Conservation (phyloP, 1,140 invertebrate species). For the Kradibia gibbosae region DNA sequence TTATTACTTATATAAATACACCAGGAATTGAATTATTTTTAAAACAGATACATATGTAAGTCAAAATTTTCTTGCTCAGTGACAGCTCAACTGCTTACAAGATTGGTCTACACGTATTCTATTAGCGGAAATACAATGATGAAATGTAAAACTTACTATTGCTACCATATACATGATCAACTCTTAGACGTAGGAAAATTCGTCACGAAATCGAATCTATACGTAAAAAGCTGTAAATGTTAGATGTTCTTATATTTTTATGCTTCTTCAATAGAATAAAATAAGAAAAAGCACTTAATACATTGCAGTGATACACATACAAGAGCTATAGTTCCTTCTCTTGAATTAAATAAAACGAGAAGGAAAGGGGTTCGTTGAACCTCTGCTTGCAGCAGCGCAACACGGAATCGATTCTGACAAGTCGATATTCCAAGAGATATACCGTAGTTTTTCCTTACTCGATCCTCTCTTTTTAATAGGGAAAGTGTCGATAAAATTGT, state of each 20-base stretch:
- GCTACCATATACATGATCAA: background rate
- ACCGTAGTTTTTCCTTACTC: background rate
- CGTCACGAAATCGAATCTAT: background rate
- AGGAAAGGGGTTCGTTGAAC: slow-evolving; percentile 51
- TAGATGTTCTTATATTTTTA: slow-evolving; percentile 38
- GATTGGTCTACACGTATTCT: background rate
- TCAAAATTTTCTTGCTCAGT: background rate
- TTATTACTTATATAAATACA: background rate
- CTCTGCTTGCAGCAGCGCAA: background rate
- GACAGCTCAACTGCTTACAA: background rate
- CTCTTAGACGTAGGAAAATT: background rate
- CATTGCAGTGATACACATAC: slow-evolving; percentile 20
- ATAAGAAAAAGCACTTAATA: slow-evolving; percentile 34
- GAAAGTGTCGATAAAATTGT: background rate
- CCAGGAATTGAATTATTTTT: background rate
- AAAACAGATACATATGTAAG: background rate
- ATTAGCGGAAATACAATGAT: background rate
- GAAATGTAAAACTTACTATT: background rate
- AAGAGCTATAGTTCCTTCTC: slow-evolving; percentile 35
- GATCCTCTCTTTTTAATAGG: background rate
- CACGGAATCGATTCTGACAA: slow-evolving; percentile 46
- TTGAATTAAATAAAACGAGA: slow-evolving; percentile 51
- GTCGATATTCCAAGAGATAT: slow-evolving; percentile 41
- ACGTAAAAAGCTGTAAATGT: slow-evolving; percentile 31
- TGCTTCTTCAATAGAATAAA: background rate